phyloP scores from a whole-genome alignment of 1,140 invertebrate genomes.

The Tenebrio molitor region DNA sequence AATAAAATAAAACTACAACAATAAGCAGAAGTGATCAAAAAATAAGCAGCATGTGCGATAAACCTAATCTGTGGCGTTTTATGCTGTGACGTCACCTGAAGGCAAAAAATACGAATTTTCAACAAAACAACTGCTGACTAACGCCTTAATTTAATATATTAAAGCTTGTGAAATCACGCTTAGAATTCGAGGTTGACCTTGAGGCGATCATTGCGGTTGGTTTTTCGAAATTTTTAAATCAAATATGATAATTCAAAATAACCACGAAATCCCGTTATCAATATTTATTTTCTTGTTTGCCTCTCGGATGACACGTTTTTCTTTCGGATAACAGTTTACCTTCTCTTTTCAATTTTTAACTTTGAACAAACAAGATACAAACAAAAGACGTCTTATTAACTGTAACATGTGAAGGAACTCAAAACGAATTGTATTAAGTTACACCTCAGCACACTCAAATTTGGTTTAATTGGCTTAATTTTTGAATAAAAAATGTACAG shows the following conservation, averaged over 20 bases:
- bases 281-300: constrained; percentile 28
- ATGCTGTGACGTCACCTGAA: constrained; percentile 7
- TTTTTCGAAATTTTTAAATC: constrained; percentile 33
- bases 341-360: too few relatives aligned
- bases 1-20: constrained; percentile 15
- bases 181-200: constrained; percentile 22
- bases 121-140: constrained; percentile 37
- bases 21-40: constrained; percentile 5
- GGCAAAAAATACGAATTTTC: constrained; percentile 24
- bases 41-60: constrained; percentile 5
- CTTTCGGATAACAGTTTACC: neutral
- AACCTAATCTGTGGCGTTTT: neutral
- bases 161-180: constrained; percentile 25
- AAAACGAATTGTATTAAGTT: constrained; percentile 18
- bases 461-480: constrained; percentile 16
- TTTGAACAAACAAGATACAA: too few relatives aligned
- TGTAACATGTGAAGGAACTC: constrained; percentile 12
- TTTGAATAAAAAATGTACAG: constrained; percentile 17
- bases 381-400: constrained; percentile 1
- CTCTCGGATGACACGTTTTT: neutral
- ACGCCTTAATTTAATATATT: constrained; percentile 35
- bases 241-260: constrained; percentile 15
- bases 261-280: constrained; percentile 35
- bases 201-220: constrained; percentile 2
- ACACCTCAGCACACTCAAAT: constrained; percentile 26